Evolutionary conservation across 2,888 invertebrate species (phyloP).

Genomic region (Cataglyphis rosenhaueri): DNA sequence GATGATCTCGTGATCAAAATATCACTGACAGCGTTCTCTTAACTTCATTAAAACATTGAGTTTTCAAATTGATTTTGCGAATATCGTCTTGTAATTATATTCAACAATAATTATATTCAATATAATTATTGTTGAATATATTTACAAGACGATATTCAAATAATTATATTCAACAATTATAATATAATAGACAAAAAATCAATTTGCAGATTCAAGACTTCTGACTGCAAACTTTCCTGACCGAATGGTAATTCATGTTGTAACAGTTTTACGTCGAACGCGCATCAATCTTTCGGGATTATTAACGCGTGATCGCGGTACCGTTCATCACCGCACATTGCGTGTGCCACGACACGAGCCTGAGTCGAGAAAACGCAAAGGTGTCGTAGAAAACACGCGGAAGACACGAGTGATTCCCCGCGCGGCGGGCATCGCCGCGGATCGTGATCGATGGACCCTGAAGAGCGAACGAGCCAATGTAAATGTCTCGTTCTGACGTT

Average conservation of each 20-base stretch:
- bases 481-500: conserved; percentile 56
- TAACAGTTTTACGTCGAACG: conserved; percentile 32
- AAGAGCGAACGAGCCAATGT: conserved; percentile 54
- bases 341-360: conserved; percentile 39
- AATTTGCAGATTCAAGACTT: not conserved
- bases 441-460: conserved; percentile 62
- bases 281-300: conserved; percentile 48
- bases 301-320: conserved; percentile 40
- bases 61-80: not conserved
- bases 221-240: not conserved
- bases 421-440: conserved; percentile 44
- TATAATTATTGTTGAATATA: not conserved
- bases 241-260: not conserved
- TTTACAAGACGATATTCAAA: too few relatives aligned
- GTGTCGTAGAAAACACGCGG: conserved; percentile 51
- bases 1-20: not conserved
- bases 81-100: not conserved
- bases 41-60: not conserved
- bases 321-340: conserved; percentile 42
- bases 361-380: conserved; percentile 36
- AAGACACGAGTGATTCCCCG: conserved; percentile 41
- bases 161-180: not conserved
- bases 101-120: not conserved
- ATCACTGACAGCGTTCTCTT: not conserved
- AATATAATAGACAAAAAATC: not conserved